Percentiles rank a stretch among this genome's conserved stretches.
Evolutionary conservation across 1,140 invertebrate species (phyloP).

Genomic region (Trachymyrmex septentrionalis): DNA sequence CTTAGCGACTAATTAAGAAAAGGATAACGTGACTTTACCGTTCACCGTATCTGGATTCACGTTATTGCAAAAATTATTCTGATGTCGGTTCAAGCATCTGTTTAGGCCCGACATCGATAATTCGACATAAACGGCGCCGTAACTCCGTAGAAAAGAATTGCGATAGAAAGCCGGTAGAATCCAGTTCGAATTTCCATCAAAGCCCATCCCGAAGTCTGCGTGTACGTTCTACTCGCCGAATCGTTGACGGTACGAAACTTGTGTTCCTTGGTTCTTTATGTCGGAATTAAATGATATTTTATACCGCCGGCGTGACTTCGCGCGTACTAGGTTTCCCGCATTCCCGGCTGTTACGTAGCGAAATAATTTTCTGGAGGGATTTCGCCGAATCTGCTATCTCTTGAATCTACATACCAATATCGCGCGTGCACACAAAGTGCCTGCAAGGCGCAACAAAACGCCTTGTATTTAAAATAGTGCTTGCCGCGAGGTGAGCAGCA

Average conservation of each 20-base stretch:
- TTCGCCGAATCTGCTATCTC: not conserved
- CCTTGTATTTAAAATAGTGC: not conserved
- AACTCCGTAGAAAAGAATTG: slow-evolving; percentile 26
- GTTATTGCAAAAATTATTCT: too few relatives aligned
- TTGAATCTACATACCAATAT: not conserved
- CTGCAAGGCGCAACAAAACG: not conserved
- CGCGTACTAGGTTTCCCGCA: not conserved
- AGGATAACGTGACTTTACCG: too few relatives aligned
- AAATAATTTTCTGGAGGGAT: slow-evolving; percentile 7
- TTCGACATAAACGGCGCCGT: slow-evolving; percentile 21
- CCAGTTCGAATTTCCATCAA: slow-evolving; percentile 59
- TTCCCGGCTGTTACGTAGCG: not conserved
- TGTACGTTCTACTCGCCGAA: slow-evolving; percentile 38
- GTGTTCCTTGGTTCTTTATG: not conserved
- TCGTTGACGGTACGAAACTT: slow-evolving; percentile 26
- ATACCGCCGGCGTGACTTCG: not conserved
- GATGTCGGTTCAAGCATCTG: not conserved
- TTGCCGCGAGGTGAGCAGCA: not conserved
- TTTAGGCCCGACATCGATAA: slow-evolving; percentile 12
- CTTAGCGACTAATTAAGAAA: too few relatives aligned
- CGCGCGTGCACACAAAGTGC: not conserved
- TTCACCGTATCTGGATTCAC: too few relatives aligned
- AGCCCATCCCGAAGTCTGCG: slow-evolving; percentile 22
- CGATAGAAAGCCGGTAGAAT: slow-evolving; percentile 62
- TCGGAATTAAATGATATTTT: slow-evolving; percentile 7